Base-by-base conservation (phyloP, 2,113 vertebrate genomes). In the Aegypius monachus region DNA sequence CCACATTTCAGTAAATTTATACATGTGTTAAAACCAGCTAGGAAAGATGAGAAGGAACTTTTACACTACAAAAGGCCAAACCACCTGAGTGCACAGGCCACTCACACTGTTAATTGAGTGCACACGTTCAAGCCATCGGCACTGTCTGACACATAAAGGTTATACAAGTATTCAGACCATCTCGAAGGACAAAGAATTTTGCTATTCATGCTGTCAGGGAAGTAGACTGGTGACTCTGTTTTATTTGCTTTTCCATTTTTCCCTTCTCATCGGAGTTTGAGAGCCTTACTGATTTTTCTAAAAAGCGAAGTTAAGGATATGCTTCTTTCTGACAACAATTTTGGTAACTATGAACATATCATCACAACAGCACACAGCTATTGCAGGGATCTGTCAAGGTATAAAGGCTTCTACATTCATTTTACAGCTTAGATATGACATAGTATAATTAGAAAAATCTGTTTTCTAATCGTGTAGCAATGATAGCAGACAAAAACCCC, bases 121-220 rank as follows among this genome's bases (percentile, higher is more conserved):
- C 74, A 68, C 17, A 67, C 0, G 10, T 53, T 73, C 2, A 6
- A 70, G 53, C n/a, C 43, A 52, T 19, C 2, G 3, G 29, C 53
- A 58, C 42, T 63, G 61, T 32, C 38, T 26, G 34, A 27, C 48
- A 65, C 0, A 0, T 6, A 55, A 53, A 2, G 2, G n/a, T 59
- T 61, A 58, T 5, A 93, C 42, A 81, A 63, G 71, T 34, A 77
- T 23, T 66, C 50, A 93, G 32, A 74, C 7, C 0, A 0, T 34
- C 55, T 55, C 7, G 0, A 65, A 82, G 75, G 62, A 74, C 29
- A 86, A 85, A 43, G 63, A 79, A 74, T 55, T 91, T 73, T 66
- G 23, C 50, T 74, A 36, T 53, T 68, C 0, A 1, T 17, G 18
- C 36, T 70, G 42, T 40, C 67, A 92, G 45, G n/a, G 17, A 88